Percentiles rank a stretch among this genome's conserved stretches.
Conservation (phyloP, 2,797 vertebrate genomes). For the Lates japonicus region DNA sequence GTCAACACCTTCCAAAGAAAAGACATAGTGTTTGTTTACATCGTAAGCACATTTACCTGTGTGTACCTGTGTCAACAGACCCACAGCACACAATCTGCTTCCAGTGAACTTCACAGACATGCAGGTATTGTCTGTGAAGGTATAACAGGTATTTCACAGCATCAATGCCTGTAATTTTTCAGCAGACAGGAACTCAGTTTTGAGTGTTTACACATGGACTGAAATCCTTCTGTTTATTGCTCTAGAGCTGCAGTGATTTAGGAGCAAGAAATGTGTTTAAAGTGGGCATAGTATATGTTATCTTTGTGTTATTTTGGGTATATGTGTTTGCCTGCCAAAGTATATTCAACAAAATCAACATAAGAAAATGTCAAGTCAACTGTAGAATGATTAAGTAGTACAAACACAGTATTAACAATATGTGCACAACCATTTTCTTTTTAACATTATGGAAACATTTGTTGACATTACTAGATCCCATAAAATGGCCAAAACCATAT, state of each 20-base stretch:
- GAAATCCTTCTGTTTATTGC: not conserved
- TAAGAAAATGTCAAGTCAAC: not conserved
- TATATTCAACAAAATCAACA: not conserved
- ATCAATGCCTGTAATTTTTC: not conserved
- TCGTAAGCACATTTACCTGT: slow-evolving; percentile 4
- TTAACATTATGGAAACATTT: not conserved
- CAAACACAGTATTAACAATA: not conserved
- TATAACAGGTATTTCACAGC: slow-evolving; percentile 30
- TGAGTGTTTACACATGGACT: not conserved
- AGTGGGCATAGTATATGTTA: not conserved
- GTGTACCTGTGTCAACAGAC: slow-evolving; percentile 19
- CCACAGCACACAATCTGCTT: slow-evolving; percentile 16
- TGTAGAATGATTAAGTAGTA: not conserved
- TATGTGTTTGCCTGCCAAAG: not conserved
- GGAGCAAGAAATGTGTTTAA: not conserved
- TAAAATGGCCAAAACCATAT: not conserved
- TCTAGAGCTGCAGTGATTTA: not conserved
- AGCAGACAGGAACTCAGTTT: not conserved
- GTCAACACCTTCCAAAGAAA: not conserved
- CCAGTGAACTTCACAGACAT: slow-evolving; percentile 37
- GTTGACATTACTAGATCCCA: not conserved
- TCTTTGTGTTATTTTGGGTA: not conserved
- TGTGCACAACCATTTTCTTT: not conserved
- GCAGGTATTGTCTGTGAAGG: no score
- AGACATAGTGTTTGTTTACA: slow-evolving; percentile 11